Conservation (phyloP, 2,113 vertebrate genomes). For the Vulpes vulpes region DNA sequence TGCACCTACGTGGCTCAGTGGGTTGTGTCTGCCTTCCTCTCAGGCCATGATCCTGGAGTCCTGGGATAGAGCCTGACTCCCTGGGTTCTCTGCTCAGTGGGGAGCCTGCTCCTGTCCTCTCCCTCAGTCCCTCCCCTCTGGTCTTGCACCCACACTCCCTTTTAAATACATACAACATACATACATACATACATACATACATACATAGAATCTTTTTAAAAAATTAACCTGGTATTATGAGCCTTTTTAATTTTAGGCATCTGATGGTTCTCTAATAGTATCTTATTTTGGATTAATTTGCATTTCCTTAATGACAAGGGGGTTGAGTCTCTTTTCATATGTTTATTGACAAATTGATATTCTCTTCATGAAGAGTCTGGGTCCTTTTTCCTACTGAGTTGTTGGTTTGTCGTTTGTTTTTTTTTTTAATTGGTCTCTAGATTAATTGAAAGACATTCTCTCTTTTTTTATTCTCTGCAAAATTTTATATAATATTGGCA, state of each 20-base stretch:
- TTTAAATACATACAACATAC: too few relatives aligned
- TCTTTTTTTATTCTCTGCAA: neutral
- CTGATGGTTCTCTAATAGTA: neutral
- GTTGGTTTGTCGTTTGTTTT: neutral
- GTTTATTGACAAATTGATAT: neutral
- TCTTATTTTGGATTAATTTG: neutral
- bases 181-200: too few relatives aligned
- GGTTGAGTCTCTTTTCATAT: neutral
- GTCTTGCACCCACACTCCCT: too few relatives aligned
- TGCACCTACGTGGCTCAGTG: neutral
- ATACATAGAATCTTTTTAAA: too few relatives aligned
- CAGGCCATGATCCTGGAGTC: neutral
- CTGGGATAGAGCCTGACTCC: neutral
- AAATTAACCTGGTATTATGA: neutral
- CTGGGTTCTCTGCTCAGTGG: neutral
- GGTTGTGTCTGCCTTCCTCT: neutral
- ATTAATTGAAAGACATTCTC: neutral
- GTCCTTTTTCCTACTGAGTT: neutral
- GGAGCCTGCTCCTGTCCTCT: neutral
- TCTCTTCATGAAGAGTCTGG: neutral
- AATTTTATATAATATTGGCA: neutral
- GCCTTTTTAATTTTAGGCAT: neutral
- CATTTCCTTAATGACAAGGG: neutral
- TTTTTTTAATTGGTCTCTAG: neutral
- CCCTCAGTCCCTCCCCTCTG: neutral